These are phyloP conservation scores for Sciaenops ocellatus DNA, from an alignment of 2,797 vertebrate genomes.

Conservation along the genomic window DNA sequence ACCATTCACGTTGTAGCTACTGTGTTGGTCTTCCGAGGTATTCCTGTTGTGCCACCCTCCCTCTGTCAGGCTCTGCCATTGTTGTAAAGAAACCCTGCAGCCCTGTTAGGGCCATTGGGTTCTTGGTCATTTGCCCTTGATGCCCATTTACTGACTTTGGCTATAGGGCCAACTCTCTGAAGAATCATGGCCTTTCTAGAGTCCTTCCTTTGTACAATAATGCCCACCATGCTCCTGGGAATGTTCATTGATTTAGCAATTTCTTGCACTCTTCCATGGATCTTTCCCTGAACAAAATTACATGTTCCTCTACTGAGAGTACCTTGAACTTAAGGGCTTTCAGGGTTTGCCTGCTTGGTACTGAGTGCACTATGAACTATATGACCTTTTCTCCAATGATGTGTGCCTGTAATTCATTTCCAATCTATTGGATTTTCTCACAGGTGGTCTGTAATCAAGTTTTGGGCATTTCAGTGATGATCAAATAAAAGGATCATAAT, in stretches of 20 bases:
- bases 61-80: not conserved
- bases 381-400: not conserved
- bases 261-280: conserved; percentile 5
- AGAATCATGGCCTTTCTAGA: not conserved
- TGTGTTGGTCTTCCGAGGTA: not conserved
- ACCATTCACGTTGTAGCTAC: not conserved
- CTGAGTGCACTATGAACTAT: not conserved
- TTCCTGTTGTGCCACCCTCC: conserved; percentile 4
- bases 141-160: conserved; percentile 20
- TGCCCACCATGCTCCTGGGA: conserved; percentile 7
- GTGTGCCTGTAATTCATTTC: not conserved
- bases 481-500: not conserved
- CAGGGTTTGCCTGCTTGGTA: not conserved
- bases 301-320: not conserved
- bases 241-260: conserved; percentile 23
- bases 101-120: not conserved
- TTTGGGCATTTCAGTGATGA: conserved; percentile 1
- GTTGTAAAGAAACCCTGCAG: conserved; percentile 11
- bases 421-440: not conserved
- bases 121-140: conserved; percentile 11
- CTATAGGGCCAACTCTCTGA: conserved; percentile 8
- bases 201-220: conserved; percentile 9
- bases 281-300: conserved; percentile 1
- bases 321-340: conserved; percentile 7
- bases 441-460: not conserved